These are phyloP conservation scores for Drosophila aldrichi DNA, from an alignment of 2,888 invertebrate species.

Conservation along the genomic window DNA sequence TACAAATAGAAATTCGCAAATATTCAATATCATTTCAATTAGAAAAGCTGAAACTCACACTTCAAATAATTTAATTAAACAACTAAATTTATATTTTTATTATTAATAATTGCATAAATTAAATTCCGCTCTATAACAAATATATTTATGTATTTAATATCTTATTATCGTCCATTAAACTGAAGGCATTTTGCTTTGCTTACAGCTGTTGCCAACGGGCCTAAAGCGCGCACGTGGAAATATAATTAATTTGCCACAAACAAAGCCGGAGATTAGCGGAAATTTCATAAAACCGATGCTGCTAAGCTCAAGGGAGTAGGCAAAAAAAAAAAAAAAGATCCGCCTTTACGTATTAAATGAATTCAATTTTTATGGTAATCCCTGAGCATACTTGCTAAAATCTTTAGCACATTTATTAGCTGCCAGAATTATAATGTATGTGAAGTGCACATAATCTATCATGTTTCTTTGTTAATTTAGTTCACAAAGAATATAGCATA, in stretches of 20 bases:
- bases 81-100: neutral
- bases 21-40: neutral
- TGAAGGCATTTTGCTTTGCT: neutral
- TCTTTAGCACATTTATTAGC: neutral
- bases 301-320: neutral
- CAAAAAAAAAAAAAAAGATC: neutral
- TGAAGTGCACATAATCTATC: neutral
- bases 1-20: neutral
- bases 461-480: too few relatives aligned
- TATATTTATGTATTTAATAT: neutral
- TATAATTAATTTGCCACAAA: slow-evolving; percentile 6
- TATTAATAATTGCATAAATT: neutral
- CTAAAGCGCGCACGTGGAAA: neutral
- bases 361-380: slow-evolving; percentile 4
- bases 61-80: too few relatives aligned
- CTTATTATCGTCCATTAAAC: neutral
- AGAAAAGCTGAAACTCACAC: neutral
- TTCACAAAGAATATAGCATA: neutral
- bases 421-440: neutral
- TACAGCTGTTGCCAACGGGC: neutral
- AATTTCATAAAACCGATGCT: neutral
- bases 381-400: neutral
- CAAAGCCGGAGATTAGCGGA: slow-evolving; percentile 5
- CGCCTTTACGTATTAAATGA: neutral
- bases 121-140: neutral